These are phyloP conservation scores for Gymnocheta viridis DNA, from an alignment of 2,888 invertebrate species.

Conservation along the genomic window DNA sequence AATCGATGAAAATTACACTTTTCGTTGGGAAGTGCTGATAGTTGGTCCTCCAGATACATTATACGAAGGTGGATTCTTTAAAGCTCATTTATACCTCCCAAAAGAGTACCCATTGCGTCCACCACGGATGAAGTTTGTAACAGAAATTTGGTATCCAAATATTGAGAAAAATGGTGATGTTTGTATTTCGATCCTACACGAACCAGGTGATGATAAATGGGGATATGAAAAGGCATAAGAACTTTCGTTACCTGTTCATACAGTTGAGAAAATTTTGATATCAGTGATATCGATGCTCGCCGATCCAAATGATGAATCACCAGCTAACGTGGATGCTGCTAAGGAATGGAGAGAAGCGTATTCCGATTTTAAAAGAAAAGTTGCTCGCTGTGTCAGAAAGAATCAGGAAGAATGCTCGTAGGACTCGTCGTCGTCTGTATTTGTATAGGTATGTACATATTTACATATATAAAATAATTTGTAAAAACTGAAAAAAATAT, in stretches of 20 bases:
- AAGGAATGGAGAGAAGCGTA: conserved; percentile 99
- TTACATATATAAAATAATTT: conserved; percentile 79
- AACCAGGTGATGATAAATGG: conserved; percentile 99
- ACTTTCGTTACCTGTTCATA: conserved; percentile 99
- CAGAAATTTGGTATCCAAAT: conserved; percentile 99
- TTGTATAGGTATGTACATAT: no score
- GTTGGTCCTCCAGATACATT: conserved; percentile 99
- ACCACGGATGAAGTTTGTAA: conserved; percentile 99
- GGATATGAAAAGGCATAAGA: conserved; percentile 99
- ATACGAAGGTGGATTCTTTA: conserved; percentile 99
- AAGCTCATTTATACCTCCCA: conserved; percentile 98
- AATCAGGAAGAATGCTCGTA: conserved; percentile 99
- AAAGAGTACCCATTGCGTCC: conserved; percentile 99
- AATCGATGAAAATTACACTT: conserved; percentile 99
- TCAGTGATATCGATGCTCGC: conserved; percentile 99
- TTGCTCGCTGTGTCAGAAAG: conserved; percentile 98
- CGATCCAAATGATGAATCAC: conserved; percentile 99
- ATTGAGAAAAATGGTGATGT: conserved; percentile 85
- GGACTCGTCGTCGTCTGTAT: conserved; percentile 78
- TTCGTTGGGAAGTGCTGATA: conserved; percentile 99
- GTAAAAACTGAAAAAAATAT: conserved; percentile 60
- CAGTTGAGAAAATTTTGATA: conserved; percentile 99
- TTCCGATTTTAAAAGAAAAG: conserved; percentile 98
- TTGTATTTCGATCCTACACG: conserved; percentile 99
- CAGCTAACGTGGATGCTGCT: conserved; percentile 99